phyloP scores from a whole-genome alignment of 2,113 vertebrate genomes.

The Nycticebus coucang region DNA sequence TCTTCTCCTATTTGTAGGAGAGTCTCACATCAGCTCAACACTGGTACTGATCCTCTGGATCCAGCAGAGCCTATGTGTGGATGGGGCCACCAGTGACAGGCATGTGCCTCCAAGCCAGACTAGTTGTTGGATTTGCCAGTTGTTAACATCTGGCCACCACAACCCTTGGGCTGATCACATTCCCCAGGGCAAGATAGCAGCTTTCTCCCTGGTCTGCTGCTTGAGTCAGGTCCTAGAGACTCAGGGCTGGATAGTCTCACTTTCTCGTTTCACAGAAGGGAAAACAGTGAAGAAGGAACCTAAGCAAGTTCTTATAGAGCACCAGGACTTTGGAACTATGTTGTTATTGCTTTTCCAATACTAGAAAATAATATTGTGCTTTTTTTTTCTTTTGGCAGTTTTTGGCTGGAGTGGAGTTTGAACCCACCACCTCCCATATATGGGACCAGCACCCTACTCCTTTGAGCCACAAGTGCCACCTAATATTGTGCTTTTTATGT shows the following conservation, averaged over 20 bases:
- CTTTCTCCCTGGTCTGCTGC: background rate
- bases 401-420: too few species aligned
- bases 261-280: background rate
- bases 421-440: too few species aligned
- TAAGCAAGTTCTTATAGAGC: background rate
- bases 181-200: background rate
- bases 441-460: too few species aligned
- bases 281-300: background rate
- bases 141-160: background rate
- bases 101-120: accelerated
- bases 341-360: background rate
- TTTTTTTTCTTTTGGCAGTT: too few species aligned
- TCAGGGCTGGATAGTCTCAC: background rate
- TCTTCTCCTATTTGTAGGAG: slow-evolving; percentile 11
- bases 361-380: background rate
- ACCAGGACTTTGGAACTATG: background rate
- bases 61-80: background rate
- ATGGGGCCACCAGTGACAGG: background rate
- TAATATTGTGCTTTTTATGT: too few species aligned
- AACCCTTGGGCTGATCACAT: background rate
- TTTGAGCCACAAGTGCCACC: too few species aligned
- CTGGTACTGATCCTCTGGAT: background rate
- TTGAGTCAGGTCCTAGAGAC: background rate
- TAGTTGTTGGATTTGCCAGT: background rate
- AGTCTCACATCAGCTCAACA: background rate